Base-by-base conservation (phyloP, 2,888 invertebrate species). In the Limnephilus auricula region DNA sequence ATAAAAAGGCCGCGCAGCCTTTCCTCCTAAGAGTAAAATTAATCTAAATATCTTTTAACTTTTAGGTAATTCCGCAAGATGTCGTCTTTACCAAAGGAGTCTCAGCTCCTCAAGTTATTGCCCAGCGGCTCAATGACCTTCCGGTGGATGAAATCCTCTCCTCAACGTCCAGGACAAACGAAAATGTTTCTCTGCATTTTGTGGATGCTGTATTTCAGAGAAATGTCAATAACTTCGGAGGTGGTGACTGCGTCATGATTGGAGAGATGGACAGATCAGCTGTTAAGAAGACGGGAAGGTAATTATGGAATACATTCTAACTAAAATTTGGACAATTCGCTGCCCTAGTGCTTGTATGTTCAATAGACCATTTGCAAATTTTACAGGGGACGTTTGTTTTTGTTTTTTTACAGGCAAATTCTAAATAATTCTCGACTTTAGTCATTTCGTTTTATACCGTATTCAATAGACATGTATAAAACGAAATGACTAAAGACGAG, bases 1-100 rank as follows among this genome's bases (percentile, higher is more conserved):
- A n/a, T n/a, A n/a, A n/a, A n/a, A n/a, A n/a, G n/a, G n/a, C n/a
- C n/a, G n/a, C n/a, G n/a, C n/a, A n/a, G n/a, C 2, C n/a, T n/a
- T n/a, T n/a, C n/a, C n/a, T n/a, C n/a, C n/a, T 18, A 6, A 65
- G 5, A 65, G 18, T 25, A 25, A 65, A 65, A 25, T 25, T 4
- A 1, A 25, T 65, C 65, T 18, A n/a, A 1, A 31, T 15, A 15
- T 32, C n/a, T 80, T 80, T 30, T 15, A 15, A 31, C 80, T 91
- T 92, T 40, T 45, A 93, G 93, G 89, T 92, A 3, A 93, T 93
- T 79, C 80, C 90, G 30, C 79, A 85, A n/a, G 90, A 93, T 50
- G 90, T 92, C n/a, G 84, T 90, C 80, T 93, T 93, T 84, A 88
- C 90, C n/a, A 91, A 89, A 82, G 93, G 92, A 3, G 82, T 92